Percentiles rank a stretch among this genome's conserved stretches.
These are phyloP conservation scores for Vidua chalybeata DNA, from an alignment of 2,113 vertebrate species.

Conservation along the genomic window DNA sequence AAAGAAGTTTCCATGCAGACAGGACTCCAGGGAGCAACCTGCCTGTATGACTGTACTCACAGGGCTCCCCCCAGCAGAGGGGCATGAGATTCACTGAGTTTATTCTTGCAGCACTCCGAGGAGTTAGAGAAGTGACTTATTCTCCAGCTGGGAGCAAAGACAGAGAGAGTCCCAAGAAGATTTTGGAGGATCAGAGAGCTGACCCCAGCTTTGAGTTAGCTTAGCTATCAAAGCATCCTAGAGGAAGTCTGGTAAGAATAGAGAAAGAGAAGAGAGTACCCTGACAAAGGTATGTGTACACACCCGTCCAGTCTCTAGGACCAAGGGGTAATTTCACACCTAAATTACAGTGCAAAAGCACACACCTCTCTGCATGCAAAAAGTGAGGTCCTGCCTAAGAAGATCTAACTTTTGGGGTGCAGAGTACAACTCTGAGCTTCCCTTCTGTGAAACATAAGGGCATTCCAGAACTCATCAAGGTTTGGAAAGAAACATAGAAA, in stretches of 20 bases:
- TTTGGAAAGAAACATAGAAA: not conserved
- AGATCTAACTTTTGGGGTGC: not conserved
- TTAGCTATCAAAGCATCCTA: not conserved
- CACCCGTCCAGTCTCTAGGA: not conserved
- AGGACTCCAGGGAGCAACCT: slow-evolving; percentile 16
- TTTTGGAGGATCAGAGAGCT: not conserved
- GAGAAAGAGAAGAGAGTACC: not conserved
- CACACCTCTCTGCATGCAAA: not conserved
- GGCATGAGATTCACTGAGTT: not conserved
- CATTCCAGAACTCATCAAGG: not conserved
- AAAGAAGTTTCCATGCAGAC: not conserved
- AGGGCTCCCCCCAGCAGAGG: not conserved
- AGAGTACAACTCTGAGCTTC: not conserved
- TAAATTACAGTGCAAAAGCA: not conserved
- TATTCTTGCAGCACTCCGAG: not conserved
- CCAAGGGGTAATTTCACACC: not conserved
- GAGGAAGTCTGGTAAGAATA: not conserved
- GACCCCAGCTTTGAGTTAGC: not conserved
- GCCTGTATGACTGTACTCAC: not conserved
- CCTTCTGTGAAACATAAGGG: not conserved
- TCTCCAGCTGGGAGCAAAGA: not conserved
- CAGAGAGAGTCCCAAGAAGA: not conserved
- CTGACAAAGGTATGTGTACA: not conserved
- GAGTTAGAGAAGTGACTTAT: not conserved
- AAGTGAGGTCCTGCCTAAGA: not conserved